These are phyloP conservation scores for Dilophus febrilis DNA, from an alignment of 2,888 invertebrate genomes.

Conservation along the genomic window DNA sequence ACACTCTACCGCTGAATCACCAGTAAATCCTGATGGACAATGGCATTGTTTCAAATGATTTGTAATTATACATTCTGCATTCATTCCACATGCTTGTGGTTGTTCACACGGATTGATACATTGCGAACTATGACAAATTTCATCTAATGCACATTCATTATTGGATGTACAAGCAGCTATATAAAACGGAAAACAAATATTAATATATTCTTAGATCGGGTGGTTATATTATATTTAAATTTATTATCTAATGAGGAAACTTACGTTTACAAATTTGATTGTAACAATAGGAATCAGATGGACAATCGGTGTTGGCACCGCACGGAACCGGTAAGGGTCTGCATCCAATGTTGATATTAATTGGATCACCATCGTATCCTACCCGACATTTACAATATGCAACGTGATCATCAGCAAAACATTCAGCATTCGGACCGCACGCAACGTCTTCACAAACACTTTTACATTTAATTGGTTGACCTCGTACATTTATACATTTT, in stretches of 20 bases:
- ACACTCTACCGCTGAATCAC: conserved; percentile 68
- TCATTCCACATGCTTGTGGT: conserved; percentile 64
- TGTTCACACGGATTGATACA: conserved; percentile 64
- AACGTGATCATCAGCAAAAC: conserved; percentile 54
- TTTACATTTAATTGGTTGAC: conserved; percentile 62
- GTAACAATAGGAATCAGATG: conserved; percentile 63
- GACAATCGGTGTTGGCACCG: conserved; percentile 52
- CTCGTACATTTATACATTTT: conserved; percentile 53
- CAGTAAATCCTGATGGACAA: conserved; percentile 74
- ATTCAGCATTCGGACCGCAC: conserved; percentile 75
- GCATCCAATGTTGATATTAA: conserved; percentile 52
- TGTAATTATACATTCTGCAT: conserved; percentile 55
- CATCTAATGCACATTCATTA: conserved; percentile 60
- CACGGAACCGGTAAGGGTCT: conserved; percentile 57
- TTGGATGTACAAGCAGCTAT: conserved; percentile 60
- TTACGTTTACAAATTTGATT: conserved; percentile 66
- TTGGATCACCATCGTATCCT: conserved; percentile 64
- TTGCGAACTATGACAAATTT: conserved; percentile 66
- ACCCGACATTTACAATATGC: conserved; percentile 61
- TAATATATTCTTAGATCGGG: neutral
- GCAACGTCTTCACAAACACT: conserved; percentile 61
- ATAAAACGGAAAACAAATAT: conserved; percentile 14
- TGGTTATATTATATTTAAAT: neutral
- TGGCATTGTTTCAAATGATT: conserved; percentile 63
- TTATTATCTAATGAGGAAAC: conserved; percentile 21